phyloP scores from a whole-genome alignment of 2,797 vertebrate genomes.

The Spinibarbus caldwelli region DNA sequence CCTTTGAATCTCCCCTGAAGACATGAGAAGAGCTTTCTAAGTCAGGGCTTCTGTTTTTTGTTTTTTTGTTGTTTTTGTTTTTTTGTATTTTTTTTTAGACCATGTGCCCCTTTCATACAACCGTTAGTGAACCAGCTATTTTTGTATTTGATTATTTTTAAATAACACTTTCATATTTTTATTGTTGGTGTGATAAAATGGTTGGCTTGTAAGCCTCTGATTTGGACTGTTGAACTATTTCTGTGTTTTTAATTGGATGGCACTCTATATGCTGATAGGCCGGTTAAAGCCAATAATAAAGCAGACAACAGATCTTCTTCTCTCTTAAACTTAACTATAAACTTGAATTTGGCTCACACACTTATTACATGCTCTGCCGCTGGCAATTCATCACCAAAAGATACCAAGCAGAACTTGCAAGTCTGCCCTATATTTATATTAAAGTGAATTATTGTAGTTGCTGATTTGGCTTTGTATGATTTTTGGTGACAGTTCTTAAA shows the following conservation, averaged over 20 bases:
- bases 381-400: conserved; percentile 1
- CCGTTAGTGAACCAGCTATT: conserved; percentile 2
- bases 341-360: not conserved
- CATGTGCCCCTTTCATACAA: not conserved
- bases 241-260: conserved; percentile 23
- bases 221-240: conserved; percentile 20
- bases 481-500: not conserved
- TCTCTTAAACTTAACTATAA: not conserved
- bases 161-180: not conserved
- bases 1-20: conserved; percentile 10
- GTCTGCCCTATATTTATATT: not conserved
- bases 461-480: not conserved
- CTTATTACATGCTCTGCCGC: not conserved
- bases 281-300: not conserved
- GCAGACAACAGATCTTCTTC: not conserved
- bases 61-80: not conserved
- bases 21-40: not conserved
- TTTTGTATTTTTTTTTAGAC: not conserved
- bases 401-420: not conserved
- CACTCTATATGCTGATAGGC: not conserved
- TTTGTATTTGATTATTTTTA: conserved; percentile 7
- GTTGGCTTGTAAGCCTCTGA: not conserved
- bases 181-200: conserved; percentile 23
- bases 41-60: not conserved
- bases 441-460: not conserved